Percentiles rank a stretch among this genome's conserved stretches.
Evolutionary conservation across 1,140 invertebrate genomes (phyloP).

Genomic region (Leptinotarsa defecta): DNA sequence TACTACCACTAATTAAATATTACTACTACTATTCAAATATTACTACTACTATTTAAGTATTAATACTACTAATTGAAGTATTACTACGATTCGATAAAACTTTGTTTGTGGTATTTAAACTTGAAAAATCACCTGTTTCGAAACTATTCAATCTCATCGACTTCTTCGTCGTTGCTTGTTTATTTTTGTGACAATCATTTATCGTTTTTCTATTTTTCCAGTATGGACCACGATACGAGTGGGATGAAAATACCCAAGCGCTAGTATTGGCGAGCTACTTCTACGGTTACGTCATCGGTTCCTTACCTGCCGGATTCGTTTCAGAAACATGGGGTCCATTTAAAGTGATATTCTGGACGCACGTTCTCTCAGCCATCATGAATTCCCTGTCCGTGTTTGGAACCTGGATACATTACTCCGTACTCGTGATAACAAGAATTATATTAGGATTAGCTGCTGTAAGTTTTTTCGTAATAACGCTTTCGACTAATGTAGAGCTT

Average conservation of each 20-base stretch:
- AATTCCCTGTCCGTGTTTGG: slow-evolving; percentile 70
- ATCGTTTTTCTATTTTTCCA: slow-evolving; percentile 36
- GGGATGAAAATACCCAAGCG: slow-evolving; percentile 67
- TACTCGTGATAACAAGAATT: slow-evolving; percentile 67
- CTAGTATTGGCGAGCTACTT: slow-evolving; percentile 70
- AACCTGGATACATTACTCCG: slow-evolving; percentile 64
- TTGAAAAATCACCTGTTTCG: not conserved
- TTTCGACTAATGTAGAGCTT: too few species aligned
- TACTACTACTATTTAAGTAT: too few species aligned
- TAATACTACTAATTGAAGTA: too few species aligned
- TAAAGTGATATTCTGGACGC: slow-evolving; percentile 70
- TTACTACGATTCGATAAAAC: too few species aligned
- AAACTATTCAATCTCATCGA: not conserved
- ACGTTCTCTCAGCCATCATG: slow-evolving; percentile 69
- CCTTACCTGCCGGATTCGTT: slow-evolving; percentile 51
- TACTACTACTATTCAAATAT: too few species aligned
- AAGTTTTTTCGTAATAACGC: slow-evolving; percentile 41
- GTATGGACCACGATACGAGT: slow-evolving; percentile 60
- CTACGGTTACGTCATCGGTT: slow-evolving; percentile 61
- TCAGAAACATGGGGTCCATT: slow-evolving; percentile 58
- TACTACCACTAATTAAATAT: too few species aligned
- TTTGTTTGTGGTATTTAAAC: not conserved
- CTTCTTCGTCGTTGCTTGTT: not conserved
- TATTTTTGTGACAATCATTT: slow-evolving; percentile 1
- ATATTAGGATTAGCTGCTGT: slow-evolving; percentile 70